Conservation (phyloP, 2,888 invertebrate genomes). For the Scrobipalpa costella region DNA sequence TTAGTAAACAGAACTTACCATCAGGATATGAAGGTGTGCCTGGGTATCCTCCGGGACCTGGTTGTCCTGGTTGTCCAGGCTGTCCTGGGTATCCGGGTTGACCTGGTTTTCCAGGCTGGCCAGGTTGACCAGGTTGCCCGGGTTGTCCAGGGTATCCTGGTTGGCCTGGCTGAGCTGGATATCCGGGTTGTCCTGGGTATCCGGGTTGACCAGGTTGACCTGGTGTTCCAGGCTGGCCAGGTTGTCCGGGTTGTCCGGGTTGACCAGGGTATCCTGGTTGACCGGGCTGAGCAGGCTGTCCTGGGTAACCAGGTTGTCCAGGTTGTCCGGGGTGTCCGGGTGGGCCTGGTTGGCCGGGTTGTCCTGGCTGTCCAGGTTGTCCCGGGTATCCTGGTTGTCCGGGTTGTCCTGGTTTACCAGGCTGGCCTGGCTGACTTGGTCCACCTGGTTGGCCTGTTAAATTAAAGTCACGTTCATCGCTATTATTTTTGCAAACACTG, state of each 20-base stretch:
- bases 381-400: constrained; percentile 45
- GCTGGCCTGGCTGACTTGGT: constrained; percentile 36
- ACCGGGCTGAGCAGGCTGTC: constrained; percentile 57
- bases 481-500: too few relatives aligned
- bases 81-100: constrained; percentile 35
- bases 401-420: constrained; percentile 49
- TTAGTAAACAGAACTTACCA: too few relatives aligned
- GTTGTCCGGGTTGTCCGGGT: constrained; percentile 42
- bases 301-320: constrained; percentile 36
- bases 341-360: constrained; percentile 54
- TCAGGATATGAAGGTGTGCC: constrained; percentile 42
- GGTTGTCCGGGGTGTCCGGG: constrained; percentile 42
- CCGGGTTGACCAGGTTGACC: constrained; percentile 36
- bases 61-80: constrained; percentile 41
- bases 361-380: constrained; percentile 42
- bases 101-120: constrained; percentile 31
- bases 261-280: constrained; percentile 39
- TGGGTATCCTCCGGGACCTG: constrained; percentile 29
- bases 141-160: constrained; percentile 34
- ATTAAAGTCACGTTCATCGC: too few relatives aligned
- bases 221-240: constrained; percentile 34
- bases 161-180: constrained; percentile 33
- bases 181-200: constrained; percentile 35
- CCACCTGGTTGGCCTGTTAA: too few relatives aligned
- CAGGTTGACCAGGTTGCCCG: constrained; percentile 30